Base-by-base conservation (phyloP, 2,113 vertebrate species). In the Heliornis fulica region DNA sequence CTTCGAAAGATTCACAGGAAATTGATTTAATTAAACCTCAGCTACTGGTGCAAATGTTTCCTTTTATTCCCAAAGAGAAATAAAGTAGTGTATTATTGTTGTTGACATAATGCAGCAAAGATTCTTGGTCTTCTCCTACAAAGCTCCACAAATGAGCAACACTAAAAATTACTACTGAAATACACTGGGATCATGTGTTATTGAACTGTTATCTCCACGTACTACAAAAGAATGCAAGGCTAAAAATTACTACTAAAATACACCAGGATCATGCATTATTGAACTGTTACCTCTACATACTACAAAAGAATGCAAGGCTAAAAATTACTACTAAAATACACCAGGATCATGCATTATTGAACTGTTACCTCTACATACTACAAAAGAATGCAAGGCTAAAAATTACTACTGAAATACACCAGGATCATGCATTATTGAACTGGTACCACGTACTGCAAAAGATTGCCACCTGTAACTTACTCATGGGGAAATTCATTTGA, bases 21-120 rank as follows among this genome's bases (percentile, higher is more conserved):
- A 90, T 78, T 89, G 69, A 96, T 89, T 96, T 96, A 92, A 96
- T 96, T 94, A 95, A 96, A 95, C 41, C 65, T 75, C 69, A 48
- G 66, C 81, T 81, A 93, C 76, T 84, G 80, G 76, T 89, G 51
- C 56, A 94, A 96, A 96, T 46, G 89, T 90, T 92, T 86, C 83
- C 69, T 45, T 84, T 89, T 89, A 51, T 94, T 92, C 80, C 78
- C 83, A 34, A 90, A 89, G 65, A 89, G 80, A 93, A 92, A 93
- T 80, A 89, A 92, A 93, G 76, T 84, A 78, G 66, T 92, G 50
- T 84, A 77, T 83, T 83, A 78, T 64, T 87, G 77, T 60, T 90
- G 65, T 46, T 89, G 94, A 93, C 78, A 84, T 31, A 92, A 92
- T 15, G 56, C 76, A 90, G 57, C 40, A 78, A 92, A 90, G 79